A percentile compares a stretch with the other conserved stretches of the same genome.
phyloP scores from a whole-genome alignment of 1,140 invertebrate genomes.

The Euwallacea fornicatus region DNA sequence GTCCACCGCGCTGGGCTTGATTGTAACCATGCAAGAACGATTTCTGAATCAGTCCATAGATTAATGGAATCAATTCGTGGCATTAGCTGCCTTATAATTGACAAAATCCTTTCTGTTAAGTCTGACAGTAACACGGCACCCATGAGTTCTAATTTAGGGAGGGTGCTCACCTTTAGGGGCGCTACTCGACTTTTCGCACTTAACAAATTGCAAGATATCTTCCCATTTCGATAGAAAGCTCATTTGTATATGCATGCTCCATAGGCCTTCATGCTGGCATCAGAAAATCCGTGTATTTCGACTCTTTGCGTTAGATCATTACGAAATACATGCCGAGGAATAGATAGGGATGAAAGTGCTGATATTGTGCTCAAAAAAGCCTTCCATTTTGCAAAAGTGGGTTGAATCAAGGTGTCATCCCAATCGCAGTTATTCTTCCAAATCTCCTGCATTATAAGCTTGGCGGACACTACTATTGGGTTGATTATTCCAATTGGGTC shows the following conservation, averaged over 20 bases:
- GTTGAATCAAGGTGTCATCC: slow-evolving; percentile 1
- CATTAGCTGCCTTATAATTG: not conserved
- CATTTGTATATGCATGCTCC: slow-evolving; percentile 15
- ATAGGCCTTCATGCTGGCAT: slow-evolving; percentile 17
- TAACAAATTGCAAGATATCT: slow-evolving; percentile 8
- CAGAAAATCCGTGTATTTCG: slow-evolving; percentile 26
- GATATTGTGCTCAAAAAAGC: slow-evolving; percentile 4
- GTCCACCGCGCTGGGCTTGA: slow-evolving; percentile 40
- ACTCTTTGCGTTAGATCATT: not conserved
- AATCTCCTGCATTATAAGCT: slow-evolving; percentile 29
- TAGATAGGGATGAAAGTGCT: slow-evolving; percentile 1
- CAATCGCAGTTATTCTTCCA: slow-evolving; percentile 17
- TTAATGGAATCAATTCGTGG: not conserved
- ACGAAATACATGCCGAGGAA: slow-evolving; percentile 14
- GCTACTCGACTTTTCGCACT: slow-evolving; percentile 44
- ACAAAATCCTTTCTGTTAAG: slow-evolving; percentile 13
- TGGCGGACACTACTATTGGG: slow-evolving; percentile 11
- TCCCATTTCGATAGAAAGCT: not conserved
- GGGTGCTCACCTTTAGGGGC: slow-evolving; percentile 47
- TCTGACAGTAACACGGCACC: slow-evolving; percentile 42
- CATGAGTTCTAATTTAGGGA: slow-evolving; percentile 46
- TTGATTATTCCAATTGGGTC: slow-evolving; percentile 22
- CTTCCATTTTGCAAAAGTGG: slow-evolving; percentile 10
- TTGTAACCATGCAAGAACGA: slow-evolving; percentile 46
- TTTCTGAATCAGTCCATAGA: slow-evolving; percentile 37